phyloP scores from a whole-genome alignment of 2,888 invertebrate genomes.

The Eupithecia subfuscata region DNA sequence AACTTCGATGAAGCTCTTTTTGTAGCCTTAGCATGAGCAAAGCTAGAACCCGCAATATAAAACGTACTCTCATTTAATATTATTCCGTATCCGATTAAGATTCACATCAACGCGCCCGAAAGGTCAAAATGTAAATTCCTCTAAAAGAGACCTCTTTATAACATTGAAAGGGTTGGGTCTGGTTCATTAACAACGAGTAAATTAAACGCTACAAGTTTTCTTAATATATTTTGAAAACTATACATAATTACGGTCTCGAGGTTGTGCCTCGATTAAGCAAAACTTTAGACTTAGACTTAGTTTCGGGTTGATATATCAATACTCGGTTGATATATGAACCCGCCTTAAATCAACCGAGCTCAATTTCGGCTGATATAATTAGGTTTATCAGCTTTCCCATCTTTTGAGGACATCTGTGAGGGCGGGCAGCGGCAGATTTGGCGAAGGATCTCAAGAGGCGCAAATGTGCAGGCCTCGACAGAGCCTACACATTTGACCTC shows the following conservation, averaged over 20 bases:
- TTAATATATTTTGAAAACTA: slow-evolving; percentile 3
- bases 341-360: too few species aligned
- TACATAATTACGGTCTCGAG: neutral
- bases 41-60: neutral
- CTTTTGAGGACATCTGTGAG: too few species aligned
- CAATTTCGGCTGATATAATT: too few species aligned
- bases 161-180: slow-evolving; percentile 8
- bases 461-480: too few species aligned
- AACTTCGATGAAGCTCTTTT: neutral
- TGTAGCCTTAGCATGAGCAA: neutral
- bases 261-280: neutral
- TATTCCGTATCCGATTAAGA: slow-evolving; percentile 3
- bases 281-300: too few species aligned
- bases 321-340: too few species aligned
- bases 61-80: neutral
- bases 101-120: slow-evolving; percentile 7
- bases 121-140: slow-evolving; percentile 1
- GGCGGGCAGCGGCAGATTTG: too few species aligned
- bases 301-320: too few species aligned
- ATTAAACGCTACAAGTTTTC: neutral
- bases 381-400: too few species aligned
- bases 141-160: slow-evolving; percentile 3
- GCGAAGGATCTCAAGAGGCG: too few species aligned
- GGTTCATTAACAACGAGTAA: slow-evolving; percentile 2
- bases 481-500: too few species aligned